These are phyloP conservation scores for Onychomys arenicola DNA, from an alignment of 2,797 vertebrate species.

Conservation along the genomic window DNA sequence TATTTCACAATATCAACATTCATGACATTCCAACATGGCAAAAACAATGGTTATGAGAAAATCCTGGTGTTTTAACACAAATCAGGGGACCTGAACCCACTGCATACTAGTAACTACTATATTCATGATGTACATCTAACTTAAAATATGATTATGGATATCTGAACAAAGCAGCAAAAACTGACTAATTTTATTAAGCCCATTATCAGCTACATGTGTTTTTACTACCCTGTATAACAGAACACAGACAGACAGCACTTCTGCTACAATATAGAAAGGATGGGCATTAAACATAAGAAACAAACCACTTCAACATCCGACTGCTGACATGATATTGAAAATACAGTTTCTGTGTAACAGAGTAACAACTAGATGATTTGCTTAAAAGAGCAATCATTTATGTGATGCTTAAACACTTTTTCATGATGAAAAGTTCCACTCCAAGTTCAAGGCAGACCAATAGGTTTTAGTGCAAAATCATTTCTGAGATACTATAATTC, in stretches of 20 bases:
- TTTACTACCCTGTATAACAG: neutral
- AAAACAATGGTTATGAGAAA: neutral
- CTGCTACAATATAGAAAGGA: neutral
- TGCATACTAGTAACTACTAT: neutral
- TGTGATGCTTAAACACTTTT: neutral
- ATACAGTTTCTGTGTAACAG: neutral
- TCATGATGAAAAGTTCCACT: neutral
- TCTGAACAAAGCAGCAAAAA: neutral
- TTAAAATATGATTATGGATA: slow-evolving; percentile 31
- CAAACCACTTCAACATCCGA: neutral
- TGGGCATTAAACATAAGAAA: neutral
- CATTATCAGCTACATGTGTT: neutral
- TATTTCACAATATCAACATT: neutral
- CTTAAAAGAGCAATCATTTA: neutral
- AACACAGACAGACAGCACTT: neutral
- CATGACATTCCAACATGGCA: neutral
- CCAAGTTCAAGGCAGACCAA: slow-evolving; percentile 16
- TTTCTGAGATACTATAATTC: slow-evolving; percentile 3
- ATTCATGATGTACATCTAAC: neutral
- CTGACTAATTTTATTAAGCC: slow-evolving; percentile 11
- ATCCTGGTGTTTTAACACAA: neutral
- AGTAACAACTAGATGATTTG: slow-evolving; percentile 13
- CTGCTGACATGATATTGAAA: neutral
- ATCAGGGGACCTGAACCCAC: neutral
- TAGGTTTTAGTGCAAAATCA: neutral